Percentiles rank a stretch among this genome's conserved stretches.
phyloP scores from a whole-genome alignment of 2,113 vertebrate genomes.

The Gnathonemus longibarbis region DNA sequence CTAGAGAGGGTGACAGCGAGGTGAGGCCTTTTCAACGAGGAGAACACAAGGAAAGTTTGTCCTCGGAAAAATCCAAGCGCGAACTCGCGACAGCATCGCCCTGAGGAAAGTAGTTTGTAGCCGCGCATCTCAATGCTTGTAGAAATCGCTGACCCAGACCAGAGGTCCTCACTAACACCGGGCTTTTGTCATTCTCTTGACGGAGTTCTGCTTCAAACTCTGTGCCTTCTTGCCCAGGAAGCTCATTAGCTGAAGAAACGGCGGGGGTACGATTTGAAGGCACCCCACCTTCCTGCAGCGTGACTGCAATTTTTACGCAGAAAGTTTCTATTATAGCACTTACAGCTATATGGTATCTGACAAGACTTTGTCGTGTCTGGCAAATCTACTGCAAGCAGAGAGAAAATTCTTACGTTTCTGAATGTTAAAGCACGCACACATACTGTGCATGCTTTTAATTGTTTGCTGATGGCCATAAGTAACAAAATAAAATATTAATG shows the following conservation, averaged over 20 bases:
- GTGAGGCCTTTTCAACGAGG: neutral
- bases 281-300: neutral
- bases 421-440: neutral
- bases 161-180: neutral
- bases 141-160: neutral
- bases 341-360: neutral
- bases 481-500: neutral
- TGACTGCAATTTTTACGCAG: neutral
- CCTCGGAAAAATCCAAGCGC: neutral
- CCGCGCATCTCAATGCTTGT: neutral
- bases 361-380: neutral
- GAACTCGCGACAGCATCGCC: neutral
- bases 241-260: neutral
- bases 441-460: neutral
- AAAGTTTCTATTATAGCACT: neutral
- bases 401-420: neutral
- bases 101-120: neutral
- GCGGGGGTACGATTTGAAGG: neutral
- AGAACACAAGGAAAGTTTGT: neutral
- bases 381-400: neutral
- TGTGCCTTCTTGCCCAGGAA: neutral
- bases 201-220: neutral
- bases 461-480: neutral
- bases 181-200: neutral
- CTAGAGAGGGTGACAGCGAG: neutral